These are phyloP conservation scores for Cheilosia soror DNA, from an alignment of 2,888 invertebrate genomes.

Conservation along the genomic window DNA sequence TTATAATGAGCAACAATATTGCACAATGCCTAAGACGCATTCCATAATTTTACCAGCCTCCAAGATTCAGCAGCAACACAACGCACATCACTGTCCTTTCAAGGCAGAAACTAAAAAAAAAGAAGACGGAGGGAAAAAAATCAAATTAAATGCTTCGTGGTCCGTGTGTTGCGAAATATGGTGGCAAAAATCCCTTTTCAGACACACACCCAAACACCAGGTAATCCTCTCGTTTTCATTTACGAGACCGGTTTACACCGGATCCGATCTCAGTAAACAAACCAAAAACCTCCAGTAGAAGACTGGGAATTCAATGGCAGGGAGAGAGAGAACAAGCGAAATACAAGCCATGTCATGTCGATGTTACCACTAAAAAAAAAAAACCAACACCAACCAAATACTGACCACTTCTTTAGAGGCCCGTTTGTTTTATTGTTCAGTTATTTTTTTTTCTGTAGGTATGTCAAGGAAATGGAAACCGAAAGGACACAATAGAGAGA, in stretches of 20 bases:
- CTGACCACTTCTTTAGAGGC: conserved; percentile 53
- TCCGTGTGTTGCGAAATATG: conserved; percentile 68
- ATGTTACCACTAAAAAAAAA: conserved; percentile 55
- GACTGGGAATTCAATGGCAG: conserved; percentile 50
- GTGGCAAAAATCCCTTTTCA: conserved; percentile 60
- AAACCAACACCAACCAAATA: neutral
- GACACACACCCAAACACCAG: conserved; percentile 55
- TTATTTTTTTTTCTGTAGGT: conserved; percentile 1
- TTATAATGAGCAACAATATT: conserved; percentile 53
- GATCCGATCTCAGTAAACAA: conserved; percentile 58
- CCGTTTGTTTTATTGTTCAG: conserved; percentile 4
- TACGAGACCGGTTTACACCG: conserved; percentile 67
- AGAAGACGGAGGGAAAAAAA: conserved; percentile 8
- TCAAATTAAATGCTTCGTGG: conserved; percentile 43
- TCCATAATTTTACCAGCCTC: conserved; percentile 18
- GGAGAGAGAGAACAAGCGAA: conserved; percentile 46
- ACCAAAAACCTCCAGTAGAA: conserved; percentile 38
- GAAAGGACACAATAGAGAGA: conserved; percentile 64
- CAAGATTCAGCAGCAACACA: neutral
- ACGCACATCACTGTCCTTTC: conserved; percentile 32
- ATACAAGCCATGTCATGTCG: conserved; percentile 69
- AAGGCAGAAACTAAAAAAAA: conserved; percentile 32
- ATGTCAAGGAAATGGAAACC: conserved; percentile 64
- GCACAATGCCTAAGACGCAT: conserved; percentile 31
- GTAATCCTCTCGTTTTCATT: conserved; percentile 70